A percentile compares a stretch with the other conserved stretches of the same genome.
Evolutionary conservation across 2,113 vertebrate genomes (phyloP).

Genomic region (Camelus dromedarius): DNA sequence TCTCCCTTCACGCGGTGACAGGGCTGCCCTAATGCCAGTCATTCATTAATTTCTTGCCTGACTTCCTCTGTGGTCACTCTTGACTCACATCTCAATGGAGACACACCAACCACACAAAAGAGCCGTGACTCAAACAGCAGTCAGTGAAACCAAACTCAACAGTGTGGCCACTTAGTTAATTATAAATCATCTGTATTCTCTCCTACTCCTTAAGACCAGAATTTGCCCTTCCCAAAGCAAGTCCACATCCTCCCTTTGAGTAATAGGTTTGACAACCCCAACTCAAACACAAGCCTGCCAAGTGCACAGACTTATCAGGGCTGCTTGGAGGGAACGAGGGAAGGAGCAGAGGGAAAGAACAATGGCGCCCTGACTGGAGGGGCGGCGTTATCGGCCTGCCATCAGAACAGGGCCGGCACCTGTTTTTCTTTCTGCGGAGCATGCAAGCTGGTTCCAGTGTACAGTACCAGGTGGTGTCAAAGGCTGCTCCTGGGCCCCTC

Average conservation of each 20-base stretch:
- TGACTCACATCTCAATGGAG: background rate
- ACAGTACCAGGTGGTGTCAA: conserved; percentile 92
- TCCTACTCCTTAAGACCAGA: conserved; percentile 81
- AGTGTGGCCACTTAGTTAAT: conserved; percentile 81
- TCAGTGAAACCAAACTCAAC: background rate
- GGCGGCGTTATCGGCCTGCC: conserved; percentile 85
- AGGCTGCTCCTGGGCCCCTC: conserved; percentile 82
- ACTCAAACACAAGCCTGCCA: conserved; percentile 86
- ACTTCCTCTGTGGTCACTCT: background rate
- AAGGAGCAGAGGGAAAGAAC: conserved; percentile 81
- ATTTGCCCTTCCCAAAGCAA: conserved; percentile 83
- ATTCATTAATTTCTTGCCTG: background rate
- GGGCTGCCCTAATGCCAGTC: background rate
- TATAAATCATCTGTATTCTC: conserved; percentile 82
- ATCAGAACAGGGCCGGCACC: conserved; percentile 82
- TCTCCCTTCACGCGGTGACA: background rate
- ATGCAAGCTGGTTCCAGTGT: conserved; percentile 84
- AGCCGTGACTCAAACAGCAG: background rate
- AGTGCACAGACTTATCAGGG: conserved; percentile 85
- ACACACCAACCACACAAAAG: background rate
- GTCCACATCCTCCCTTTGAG: conserved; percentile 84
- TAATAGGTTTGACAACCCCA: conserved; percentile 86
- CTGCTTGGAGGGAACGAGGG: conserved; percentile 72
- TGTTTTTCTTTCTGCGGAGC: conserved; percentile 85
- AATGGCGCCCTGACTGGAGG: conserved; percentile 81